Percentiles rank a stretch among this genome's conserved stretches.
Evolutionary conservation across 2,797 vertebrate species (phyloP).

Genomic region (Peromyscus melanophrys): DNA sequence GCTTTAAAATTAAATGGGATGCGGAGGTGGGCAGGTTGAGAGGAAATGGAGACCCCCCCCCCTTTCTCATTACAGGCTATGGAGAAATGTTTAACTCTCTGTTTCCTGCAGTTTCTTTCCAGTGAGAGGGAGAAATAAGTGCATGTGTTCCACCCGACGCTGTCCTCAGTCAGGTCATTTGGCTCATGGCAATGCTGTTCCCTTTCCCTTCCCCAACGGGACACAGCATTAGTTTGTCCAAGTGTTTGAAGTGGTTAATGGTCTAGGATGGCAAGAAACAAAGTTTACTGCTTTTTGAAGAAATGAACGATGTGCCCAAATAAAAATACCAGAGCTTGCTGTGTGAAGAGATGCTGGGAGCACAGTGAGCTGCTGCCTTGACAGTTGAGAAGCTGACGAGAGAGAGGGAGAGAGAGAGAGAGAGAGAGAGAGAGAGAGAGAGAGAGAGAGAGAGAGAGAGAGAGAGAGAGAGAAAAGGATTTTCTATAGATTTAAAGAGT

Average conservation of each 20-base stretch:
- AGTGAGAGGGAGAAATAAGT: not conserved
- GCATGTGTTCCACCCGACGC: not conserved
- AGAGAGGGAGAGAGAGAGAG: not conserved
- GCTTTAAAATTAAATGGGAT: constrained; percentile 48
- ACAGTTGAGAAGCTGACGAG: constrained; percentile 82
- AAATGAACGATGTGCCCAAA: constrained; percentile 78
- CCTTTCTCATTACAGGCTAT: not conserved
- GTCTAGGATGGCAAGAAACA: constrained; percentile 28
- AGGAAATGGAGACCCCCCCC: not conserved
- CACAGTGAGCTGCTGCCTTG: constrained; percentile 76
- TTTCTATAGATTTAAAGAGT: constrained; percentile 85
- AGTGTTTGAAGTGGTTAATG: not conserved
- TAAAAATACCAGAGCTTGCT: constrained; percentile 64
- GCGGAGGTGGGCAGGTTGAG: not conserved
- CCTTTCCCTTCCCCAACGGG: constrained; percentile 19
- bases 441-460: not conserved
- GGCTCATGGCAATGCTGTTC: not conserved
- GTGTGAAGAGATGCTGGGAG: constrained; percentile 66
- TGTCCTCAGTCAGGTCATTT: not conserved
- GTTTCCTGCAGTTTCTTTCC: not conserved
- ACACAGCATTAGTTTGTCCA: constrained; percentile 48
- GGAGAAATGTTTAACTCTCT: not conserved
- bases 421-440: constrained; percentile 22
- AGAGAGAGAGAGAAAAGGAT: constrained; percentile 1
- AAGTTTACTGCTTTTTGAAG: constrained; percentile 77